phyloP scores from a whole-genome alignment of 2,888 invertebrate species.

The Chirona hameri region DNA sequence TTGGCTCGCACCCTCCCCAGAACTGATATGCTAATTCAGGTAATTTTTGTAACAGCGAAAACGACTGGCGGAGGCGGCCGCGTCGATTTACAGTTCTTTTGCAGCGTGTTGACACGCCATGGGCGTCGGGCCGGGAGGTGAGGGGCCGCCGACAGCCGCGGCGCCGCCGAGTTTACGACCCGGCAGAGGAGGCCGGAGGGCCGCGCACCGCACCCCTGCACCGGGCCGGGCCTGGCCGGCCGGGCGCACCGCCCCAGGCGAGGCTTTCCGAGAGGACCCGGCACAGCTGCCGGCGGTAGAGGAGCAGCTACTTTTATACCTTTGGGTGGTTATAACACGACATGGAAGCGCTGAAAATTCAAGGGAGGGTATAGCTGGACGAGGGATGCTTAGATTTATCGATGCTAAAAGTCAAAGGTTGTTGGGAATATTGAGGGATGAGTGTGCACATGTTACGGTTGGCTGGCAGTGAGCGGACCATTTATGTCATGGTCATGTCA shows the following conservation, averaged over 20 bases:
- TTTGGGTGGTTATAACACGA: too few relatives aligned
- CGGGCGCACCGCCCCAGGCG: background rate
- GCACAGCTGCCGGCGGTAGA: background rate
- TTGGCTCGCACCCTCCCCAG: background rate
- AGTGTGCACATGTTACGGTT: too few relatives aligned
- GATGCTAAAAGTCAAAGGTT: too few relatives aligned
- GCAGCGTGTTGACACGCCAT: background rate
- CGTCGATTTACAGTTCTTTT: conserved; percentile 7
- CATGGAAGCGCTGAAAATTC: too few relatives aligned
- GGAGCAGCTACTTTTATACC: background rate
- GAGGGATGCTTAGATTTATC: too few relatives aligned
- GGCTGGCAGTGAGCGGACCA: too few relatives aligned
- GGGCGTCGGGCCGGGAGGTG: background rate
- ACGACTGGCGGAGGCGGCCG: background rate
- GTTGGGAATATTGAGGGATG: too few relatives aligned
- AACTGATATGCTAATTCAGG: conserved; percentile 10
- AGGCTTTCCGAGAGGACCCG: background rate
- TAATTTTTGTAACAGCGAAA: conserved; percentile 26
- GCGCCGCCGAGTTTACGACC: background rate
- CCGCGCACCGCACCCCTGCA: background rate
- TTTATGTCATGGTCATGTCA: too few relatives aligned
- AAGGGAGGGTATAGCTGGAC: too few relatives aligned
- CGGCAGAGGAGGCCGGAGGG: background rate
- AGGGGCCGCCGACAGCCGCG: background rate
- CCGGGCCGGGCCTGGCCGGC: background rate